Evolutionary conservation across 2,113 vertebrate genomes (phyloP).

Genomic region (Rhagologus leucostigma): DNA sequence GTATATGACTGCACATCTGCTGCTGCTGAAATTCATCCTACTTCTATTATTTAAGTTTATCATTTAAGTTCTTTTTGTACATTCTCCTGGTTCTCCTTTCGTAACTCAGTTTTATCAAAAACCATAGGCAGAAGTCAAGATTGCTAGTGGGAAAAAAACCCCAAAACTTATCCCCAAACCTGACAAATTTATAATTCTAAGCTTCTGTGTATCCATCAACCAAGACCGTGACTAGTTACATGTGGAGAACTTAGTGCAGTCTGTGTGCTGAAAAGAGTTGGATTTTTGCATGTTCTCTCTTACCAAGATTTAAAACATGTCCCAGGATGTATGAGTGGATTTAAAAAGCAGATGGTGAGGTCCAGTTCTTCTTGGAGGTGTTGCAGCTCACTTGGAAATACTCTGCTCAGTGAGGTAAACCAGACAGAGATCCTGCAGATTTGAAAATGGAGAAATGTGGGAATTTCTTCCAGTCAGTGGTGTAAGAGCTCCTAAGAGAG

Average conservation of each 20-base stretch:
- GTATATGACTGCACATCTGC: background rate
- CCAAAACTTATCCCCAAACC: background rate
- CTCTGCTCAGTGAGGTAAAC: background rate
- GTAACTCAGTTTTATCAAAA: background rate
- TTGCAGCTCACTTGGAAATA: background rate
- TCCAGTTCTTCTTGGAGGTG: background rate
- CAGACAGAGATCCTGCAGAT: background rate
- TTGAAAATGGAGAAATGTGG: rapidly evolving
- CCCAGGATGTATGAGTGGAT: background rate
- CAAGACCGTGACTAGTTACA: rapidly evolving
- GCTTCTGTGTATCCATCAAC: rapidly evolving
- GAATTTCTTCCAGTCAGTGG: background rate
- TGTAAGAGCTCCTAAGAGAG: rapidly evolving
- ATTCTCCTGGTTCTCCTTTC: background rate
- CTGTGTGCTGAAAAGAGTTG: background rate
- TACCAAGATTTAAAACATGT: background rate
- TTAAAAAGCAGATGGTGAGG: background rate
- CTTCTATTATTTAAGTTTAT: background rate
- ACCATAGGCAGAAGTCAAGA: background rate
- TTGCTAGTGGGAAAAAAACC: rapidly evolving
- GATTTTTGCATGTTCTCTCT: background rate
- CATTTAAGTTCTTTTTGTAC: background rate
- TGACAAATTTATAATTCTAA: background rate
- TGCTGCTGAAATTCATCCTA: background rate
- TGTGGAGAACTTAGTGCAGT: background rate